Base-by-base conservation (phyloP, 2,797 vertebrate species). In the Tenualosa thibaudeaui region DNA sequence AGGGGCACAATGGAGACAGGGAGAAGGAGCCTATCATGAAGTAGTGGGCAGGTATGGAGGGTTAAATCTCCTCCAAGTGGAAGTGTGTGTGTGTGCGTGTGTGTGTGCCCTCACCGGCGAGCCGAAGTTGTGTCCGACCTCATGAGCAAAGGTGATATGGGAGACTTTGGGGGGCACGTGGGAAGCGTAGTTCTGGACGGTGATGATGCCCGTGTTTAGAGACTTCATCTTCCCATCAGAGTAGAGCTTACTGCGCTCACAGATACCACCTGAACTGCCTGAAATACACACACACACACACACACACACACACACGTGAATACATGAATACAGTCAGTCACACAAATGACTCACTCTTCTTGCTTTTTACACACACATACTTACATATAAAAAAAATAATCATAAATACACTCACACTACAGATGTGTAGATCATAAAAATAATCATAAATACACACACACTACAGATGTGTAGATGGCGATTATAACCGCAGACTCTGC, bases 121-220 rank as follows among this genome's bases (percentile, higher is more conserved):
- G 85, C 98, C 98, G 90, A 99, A 99, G 94, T 98, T 99, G 94
- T 99, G 98, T 68, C 98, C 98, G 75, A 99, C 97, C 91, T 99
- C 98, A 88, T 99, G 98, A 86, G 98, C 98, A 85, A 99, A 99
- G 87, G 98, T 99, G 87, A 99, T 99, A 89, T 99, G 98, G 85
- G 98, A 99, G 85, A 99, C 98, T 89, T 99, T 99, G 68, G 97
- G 97, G 81, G 98, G 98, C 4, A 99, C 98, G 3, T 99, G 98
- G 88, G 98, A 97, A 24, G 96, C 97, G 26, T 99, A 99, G 92
- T 99, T 99, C 94, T 99, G 97, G 84, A 99, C 98, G n/a, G 98
- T 99, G 92, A 99, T 98, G 91, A 99, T 99, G 82, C 98, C 98
- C 10, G 98, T 99, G 95, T 99, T 99, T 86, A 99, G 92, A 86